Evolutionary conservation across 2,113 vertebrate species (phyloP).

Genomic region (Crotalus horridus): DNA sequence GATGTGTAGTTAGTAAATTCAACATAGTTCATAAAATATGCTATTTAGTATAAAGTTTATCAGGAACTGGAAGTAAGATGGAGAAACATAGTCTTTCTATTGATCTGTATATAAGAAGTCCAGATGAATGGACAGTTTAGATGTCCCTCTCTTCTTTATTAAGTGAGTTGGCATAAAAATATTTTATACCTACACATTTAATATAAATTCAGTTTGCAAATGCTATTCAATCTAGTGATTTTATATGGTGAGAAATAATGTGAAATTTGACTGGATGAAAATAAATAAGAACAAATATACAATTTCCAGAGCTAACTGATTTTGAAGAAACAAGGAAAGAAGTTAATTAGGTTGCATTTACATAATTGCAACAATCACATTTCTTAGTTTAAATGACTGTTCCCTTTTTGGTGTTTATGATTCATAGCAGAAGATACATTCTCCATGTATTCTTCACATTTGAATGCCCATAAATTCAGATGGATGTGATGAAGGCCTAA

Average conservation of each 20-base stretch:
- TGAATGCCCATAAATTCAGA: not conserved
- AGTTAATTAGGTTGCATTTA: slow-evolving; percentile 21
- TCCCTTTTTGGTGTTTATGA: not conserved
- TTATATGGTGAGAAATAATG: slow-evolving; percentile 2
- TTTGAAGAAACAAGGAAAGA: slow-evolving; percentile 14
- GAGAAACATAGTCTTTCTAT: not conserved
- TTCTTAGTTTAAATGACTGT: not conserved
- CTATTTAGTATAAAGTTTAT: not conserved
- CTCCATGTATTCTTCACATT: not conserved
- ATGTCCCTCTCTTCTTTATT: not conserved
- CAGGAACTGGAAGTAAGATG: not conserved
- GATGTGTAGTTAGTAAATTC: not conserved
- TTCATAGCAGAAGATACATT: not conserved
- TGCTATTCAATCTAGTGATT: slow-evolving; percentile 7
- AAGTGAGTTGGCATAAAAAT: not conserved
- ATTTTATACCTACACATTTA: not conserved
- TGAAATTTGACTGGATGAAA: not conserved
- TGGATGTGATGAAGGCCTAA: not conserved
- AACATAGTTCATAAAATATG: not conserved
- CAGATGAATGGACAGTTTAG: not conserved
- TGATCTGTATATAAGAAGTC: not conserved
- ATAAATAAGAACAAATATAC: slow-evolving; percentile 12
- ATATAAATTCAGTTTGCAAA: slow-evolving; percentile 15
- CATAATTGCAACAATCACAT: slow-evolving; percentile 25
- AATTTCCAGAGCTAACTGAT: slow-evolving; percentile 17